Conservation (phyloP, 2,113 vertebrate species). For the Rostratula benghalensis region DNA sequence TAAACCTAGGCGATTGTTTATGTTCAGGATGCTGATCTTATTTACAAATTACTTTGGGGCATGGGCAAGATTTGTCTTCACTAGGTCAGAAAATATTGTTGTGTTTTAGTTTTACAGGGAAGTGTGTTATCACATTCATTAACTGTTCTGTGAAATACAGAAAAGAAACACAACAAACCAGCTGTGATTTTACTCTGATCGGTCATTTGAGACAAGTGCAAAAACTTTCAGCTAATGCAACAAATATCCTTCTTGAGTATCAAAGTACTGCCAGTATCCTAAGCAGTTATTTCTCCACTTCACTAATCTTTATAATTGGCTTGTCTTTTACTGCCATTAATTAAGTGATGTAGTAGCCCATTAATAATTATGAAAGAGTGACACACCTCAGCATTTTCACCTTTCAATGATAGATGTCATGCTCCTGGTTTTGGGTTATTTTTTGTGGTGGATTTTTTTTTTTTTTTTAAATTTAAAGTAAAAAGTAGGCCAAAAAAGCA, state of each 20-base stretch:
- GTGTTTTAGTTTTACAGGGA: neutral
- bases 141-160: neutral
- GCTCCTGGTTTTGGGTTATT: neutral
- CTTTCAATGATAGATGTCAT: conserved; percentile 80
- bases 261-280: conserved; percentile 82
- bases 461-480: conserved; percentile 3
- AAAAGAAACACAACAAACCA: neutral
- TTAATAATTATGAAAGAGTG: conserved; percentile 87
- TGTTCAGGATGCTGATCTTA: conserved; percentile 59
- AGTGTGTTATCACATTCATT: neutral
- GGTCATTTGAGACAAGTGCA: conserved; percentile 4
- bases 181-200: neutral
- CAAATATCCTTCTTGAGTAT: conserved; percentile 80
- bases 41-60: conserved; percentile 54
- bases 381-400: conserved; percentile 87
- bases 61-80: conserved; percentile 18
- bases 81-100: neutral
- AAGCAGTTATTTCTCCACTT: conserved; percentile 94
- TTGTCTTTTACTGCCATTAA: conserved; percentile 97
- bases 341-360: conserved; percentile 96
- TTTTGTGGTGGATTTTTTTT: neutral
- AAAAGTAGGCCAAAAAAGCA: conserved; percentile 42
- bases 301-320: conserved; percentile 98
- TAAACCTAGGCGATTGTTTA: conserved; percentile 54
- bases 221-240: conserved; percentile 64